A percentile compares a stretch with the other conserved stretches of the same genome.
phyloP scores from a whole-genome alignment of 1,140 invertebrate species.

The Asobara japonica region DNA sequence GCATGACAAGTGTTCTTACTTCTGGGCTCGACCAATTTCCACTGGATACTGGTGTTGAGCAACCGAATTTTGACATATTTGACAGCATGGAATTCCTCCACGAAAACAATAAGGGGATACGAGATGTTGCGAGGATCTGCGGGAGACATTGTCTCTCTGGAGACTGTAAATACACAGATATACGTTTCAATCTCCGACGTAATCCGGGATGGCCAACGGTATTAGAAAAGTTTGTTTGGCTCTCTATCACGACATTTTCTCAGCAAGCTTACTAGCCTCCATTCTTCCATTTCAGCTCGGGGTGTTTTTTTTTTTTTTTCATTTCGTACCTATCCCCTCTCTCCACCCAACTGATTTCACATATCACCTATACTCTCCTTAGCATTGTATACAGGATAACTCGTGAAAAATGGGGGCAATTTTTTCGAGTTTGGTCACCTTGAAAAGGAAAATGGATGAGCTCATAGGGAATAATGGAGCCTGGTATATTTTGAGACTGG shows the following conservation, averaged over 20 bases:
- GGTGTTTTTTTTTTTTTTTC: constrained; percentile 5
- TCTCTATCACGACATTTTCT: constrained; percentile 54
- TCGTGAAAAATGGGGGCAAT: not conserved
- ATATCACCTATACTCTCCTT: not conserved
- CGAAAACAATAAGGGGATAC: too few relatives aligned
- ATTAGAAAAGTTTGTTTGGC: constrained; percentile 65
- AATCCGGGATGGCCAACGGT: constrained; percentile 58
- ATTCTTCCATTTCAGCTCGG: constrained; percentile 30
- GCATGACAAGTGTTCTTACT: too few relatives aligned
- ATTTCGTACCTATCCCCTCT: not conserved
- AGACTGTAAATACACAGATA: constrained; percentile 54
- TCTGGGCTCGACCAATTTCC: too few relatives aligned
- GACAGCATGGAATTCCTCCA: too few relatives aligned
- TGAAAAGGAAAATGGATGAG: too few relatives aligned
- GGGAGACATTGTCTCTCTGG: constrained; percentile 34
- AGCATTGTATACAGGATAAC: not conserved
- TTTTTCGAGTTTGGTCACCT: constrained; percentile 38
- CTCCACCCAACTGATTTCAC: constrained; percentile 1
- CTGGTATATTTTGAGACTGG: too few relatives aligned
- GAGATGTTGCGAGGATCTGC: constrained; percentile 41
- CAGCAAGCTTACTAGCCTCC: constrained; percentile 45
- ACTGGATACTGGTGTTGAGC: too few relatives aligned
- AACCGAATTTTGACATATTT: too few relatives aligned
- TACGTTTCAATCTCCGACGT: constrained; percentile 61
- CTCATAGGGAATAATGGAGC: too few relatives aligned